Evolutionary conservation across 2,113 vertebrate species (phyloP), one percentile per base, ranked within the genome.

Genomic region (Leptocoma aspasia): DNA sequence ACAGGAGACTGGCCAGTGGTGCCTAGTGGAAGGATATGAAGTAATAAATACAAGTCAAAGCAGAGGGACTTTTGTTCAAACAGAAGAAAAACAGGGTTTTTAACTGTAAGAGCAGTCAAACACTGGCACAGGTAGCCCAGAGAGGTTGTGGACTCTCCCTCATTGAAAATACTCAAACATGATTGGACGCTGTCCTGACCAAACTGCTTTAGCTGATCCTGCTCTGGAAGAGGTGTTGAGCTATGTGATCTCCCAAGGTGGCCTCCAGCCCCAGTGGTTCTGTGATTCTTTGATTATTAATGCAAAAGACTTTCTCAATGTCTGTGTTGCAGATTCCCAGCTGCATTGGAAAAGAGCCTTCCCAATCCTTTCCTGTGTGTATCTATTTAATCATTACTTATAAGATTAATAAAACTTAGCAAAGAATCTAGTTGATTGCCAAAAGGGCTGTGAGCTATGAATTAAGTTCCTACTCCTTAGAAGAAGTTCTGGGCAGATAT

Each of bases 301-400:
- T 41, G 31, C 27, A 61, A 69, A 68, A 90, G 9, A 10, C 8
- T 61, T 82, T 49, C 54, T 52, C n/a, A 37, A 2, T 65, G 5
- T 53, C 75, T 65, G 1, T 53, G 11, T 23, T 53, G 15, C 49
- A 79, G 20, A 33, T 88, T 95, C 45, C 24, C 35, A 80, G 26
- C 28, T 83, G 42, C 33, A 69, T 47, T 4, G 2, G 19, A n/a
- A 12, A 89, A 83, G 14, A 19, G 17, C 8, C 37, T 90, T 92
- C 14, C 10, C 13, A 5, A 39, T 64, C 30, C 17, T 79, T 76
- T 83, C 52, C 30, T 78, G 60, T 73, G 56, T 89, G 42, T 77
- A 75, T 65, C 79, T 80, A 44, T 50, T 84, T 94, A 78, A 90
- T 91, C 82, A 90, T 30, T 77, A 90, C 53, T 90, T 85, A 54